Evolutionary conservation across 2,797 vertebrate species (phyloP).

Genomic region (Acomys russatus): DNA sequence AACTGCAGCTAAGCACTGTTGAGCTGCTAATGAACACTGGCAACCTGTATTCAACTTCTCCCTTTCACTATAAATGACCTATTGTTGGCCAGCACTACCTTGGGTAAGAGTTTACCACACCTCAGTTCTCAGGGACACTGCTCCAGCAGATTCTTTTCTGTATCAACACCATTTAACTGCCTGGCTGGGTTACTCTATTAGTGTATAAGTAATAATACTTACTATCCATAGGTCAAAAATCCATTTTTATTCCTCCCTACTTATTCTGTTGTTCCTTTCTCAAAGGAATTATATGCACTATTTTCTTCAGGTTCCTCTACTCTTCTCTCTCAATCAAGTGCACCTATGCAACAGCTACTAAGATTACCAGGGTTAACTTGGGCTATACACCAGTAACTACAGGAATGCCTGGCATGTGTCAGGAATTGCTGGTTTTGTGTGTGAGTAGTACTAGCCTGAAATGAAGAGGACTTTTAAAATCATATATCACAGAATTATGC

Average conservation of each 20-base stretch:
- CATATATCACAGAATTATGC: not conserved
- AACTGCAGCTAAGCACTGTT: not conserved
- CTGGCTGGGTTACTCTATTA: not conserved
- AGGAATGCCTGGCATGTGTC: not conserved
- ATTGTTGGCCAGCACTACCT: not conserved
- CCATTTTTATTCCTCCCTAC: not conserved
- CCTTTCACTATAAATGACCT: not conserved
- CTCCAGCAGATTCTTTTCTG: not conserved
- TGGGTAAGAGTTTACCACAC: not conserved
- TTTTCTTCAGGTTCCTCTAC: not conserved
- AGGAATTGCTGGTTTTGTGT: not conserved
- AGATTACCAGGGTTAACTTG: not conserved
- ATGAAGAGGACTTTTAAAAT: slow-evolving; percentile 32
- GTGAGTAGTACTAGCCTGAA: not conserved
- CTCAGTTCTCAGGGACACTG: not conserved
- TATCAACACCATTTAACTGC: not conserved
- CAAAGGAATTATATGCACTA: not conserved
- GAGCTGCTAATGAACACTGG: not conserved
- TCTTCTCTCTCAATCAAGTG: not conserved
- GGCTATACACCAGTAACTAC: not conserved
- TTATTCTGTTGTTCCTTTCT: not conserved
- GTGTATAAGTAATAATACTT: not conserved
- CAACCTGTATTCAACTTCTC: not conserved
- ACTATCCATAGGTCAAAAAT: not conserved
- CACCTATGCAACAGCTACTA: not conserved